Base-by-base conservation (phyloP, 2,797 vertebrate species). In the Tauraco hartlaubi region DNA sequence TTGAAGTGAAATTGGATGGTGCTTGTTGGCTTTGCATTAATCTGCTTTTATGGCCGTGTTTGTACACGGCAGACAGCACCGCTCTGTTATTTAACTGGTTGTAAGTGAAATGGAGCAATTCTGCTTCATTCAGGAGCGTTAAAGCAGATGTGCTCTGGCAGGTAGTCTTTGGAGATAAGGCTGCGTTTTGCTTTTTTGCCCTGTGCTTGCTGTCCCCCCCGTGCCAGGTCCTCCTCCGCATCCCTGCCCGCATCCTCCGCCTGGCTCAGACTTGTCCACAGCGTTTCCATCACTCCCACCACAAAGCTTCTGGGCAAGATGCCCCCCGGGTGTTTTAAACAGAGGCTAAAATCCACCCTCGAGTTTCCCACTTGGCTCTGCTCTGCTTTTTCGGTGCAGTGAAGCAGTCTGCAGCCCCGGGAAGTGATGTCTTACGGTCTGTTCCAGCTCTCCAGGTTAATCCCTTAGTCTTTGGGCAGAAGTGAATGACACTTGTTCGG, bases 261-360 rank as follows among this genome's bases (percentile, higher is more conserved):
- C 37, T 2, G 1, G 4, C 52, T 44, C 20, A 3, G 51, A 39
- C 33, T 15, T 18, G 15, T 20, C 1, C 0, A 8, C n/a, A 17
- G 62, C 2, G 0, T 56, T 72, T 51, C 37, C 12, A 9, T 52
- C 5, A 6, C 25, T 44, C 59, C 66, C 37, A 10, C 33, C 22
- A 2, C 31, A 21, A 28, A 56, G 29, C n/a, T 66, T 7, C 48
- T 72, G n/a, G 28, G 35, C 12, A 16, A 44, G 25, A 12, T 33
- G 52, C 3, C 31, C 44, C 52, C n/a, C 18, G 9, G 18, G 22
- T 3, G 11, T 35, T 73, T 74, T 26, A 46, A 68, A 31, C 15
- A 21, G 18, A 43, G 33, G 28, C 4, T 49, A 29, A 79, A 84
- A 39, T 59, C 35, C 15, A 64, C 41, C 51, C 39, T 54, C 11